Evolutionary conservation across 2,113 vertebrate genomes (phyloP), one percentile per base, ranked within the genome.

Genomic region (Pomatorhinus ruficollis): DNA sequence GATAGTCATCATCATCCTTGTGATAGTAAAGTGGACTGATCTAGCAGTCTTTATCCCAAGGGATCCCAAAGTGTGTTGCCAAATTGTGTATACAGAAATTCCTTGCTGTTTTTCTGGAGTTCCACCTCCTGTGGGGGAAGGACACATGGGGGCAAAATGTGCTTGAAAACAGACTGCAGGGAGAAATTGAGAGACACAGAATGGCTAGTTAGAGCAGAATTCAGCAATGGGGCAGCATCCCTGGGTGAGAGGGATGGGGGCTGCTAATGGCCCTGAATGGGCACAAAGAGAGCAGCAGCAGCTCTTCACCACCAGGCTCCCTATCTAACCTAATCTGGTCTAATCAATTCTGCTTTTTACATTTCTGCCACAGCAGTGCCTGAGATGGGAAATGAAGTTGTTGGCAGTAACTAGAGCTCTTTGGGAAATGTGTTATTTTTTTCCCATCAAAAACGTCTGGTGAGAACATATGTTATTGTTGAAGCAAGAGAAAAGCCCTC

Each of bases 341-440:
- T 85, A 60, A 95, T 88, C 68, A 74, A 56, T 94, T 78, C 89
- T 92, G 56, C 80, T 83, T 95, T 93, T 60, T 77, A 77, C 2
- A 5, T 74, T 94, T 33, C 82, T 87, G 61, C 66, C 69, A 68
- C 5, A 9, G 66, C 39, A 56, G 65, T 53, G 66, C 69, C 74
- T 72, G 87, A 92, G 49, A 45, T 87, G 44, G 68, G 77, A 93
- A 92, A 93, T 5, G 12, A 93, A 84, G 74, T 87, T 7, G 3
- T 79, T 18, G 81, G 65, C 70, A 79, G 24, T 91, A 87, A 61
- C 70, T 68, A 57, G 61, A 95, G 89, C 54, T 96, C 77, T 82
- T 91, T 44, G 44, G 40, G 77, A 95, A 93, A 61, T 42, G 25
- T 52, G 66, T 63, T 83, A 37, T 68, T 91, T 81, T 91, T 91